These are phyloP conservation scores for Julus scandinavius DNA, from an alignment of 2,888 invertebrate genomes.

Conservation along the genomic window DNA sequence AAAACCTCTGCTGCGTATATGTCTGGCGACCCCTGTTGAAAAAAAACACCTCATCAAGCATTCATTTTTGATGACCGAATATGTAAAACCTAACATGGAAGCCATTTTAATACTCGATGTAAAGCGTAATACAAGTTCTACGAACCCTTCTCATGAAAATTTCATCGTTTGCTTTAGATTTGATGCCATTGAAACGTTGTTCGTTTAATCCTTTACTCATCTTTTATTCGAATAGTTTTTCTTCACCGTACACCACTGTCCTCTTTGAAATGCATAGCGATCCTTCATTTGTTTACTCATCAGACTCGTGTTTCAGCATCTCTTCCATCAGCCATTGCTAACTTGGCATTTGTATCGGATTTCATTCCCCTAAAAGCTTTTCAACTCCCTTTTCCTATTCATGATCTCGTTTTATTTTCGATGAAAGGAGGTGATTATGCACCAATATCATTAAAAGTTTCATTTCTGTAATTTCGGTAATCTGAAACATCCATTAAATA, in stretches of 20 bases:
- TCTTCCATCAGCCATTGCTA: neutral
- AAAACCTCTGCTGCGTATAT: no score
- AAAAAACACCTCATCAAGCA: no score
- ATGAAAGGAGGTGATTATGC: neutral
- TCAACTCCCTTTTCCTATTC: neutral
- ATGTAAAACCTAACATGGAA: no score
- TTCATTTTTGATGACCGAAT: no score
- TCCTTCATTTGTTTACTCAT: neutral
- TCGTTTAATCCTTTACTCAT: neutral
- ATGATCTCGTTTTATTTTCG: neutral
- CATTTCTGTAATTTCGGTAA: slow-evolving; percentile 20
- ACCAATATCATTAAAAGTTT: slow-evolving; percentile 12
- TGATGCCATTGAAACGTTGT: no score
- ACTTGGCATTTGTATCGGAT: neutral
- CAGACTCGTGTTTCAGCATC: neutral
- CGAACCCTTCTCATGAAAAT: no score
- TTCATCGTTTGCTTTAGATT: no score
- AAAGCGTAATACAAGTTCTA: no score
- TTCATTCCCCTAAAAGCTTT: slow-evolving; percentile 36
- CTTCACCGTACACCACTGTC: neutral
- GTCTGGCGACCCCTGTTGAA: no score
- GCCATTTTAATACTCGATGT: no score
- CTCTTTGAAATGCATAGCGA: neutral
- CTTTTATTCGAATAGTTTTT: neutral
- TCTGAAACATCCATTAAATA: slow-evolving; percentile 29